phyloP scores from a whole-genome alignment of 2,888 invertebrate species.

The Azorinus chamasolen region DNA sequence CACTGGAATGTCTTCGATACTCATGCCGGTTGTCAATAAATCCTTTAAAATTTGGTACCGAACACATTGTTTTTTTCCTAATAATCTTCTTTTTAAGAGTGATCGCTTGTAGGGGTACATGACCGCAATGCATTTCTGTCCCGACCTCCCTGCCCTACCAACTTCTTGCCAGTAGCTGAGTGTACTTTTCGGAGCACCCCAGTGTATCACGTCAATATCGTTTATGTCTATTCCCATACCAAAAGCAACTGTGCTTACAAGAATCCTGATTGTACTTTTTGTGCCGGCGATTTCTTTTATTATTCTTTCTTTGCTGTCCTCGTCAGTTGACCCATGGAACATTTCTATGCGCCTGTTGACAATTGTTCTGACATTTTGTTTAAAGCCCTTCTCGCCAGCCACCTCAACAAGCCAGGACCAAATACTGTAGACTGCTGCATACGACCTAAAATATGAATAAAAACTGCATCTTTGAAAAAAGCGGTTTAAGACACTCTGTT shows the following conservation, averaged over 20 bases:
- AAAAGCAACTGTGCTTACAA: conserved; percentile 53
- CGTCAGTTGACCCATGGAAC: conserved; percentile 47
- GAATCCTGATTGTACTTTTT: conserved; percentile 20
- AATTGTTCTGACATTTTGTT: not conserved
- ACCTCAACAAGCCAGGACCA: conserved; percentile 17
- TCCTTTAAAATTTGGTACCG: too few species aligned
- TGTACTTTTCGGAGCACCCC: conserved; percentile 31
- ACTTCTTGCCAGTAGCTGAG: conserved; percentile 57
- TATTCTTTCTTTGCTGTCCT: conserved; percentile 34
- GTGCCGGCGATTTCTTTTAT: conserved; percentile 18
- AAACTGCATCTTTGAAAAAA: too few species aligned
- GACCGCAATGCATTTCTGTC: conserved; percentile 1
- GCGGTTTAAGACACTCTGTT: too few species aligned
- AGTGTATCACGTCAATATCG: conserved; percentile 47
- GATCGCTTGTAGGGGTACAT: conserved; percentile 25
- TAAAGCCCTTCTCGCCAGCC: conserved; percentile 1
- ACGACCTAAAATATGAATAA: conserved; percentile 12
- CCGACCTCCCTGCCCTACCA: not conserved
- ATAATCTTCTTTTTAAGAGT: conserved; percentile 8
- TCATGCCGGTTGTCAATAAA: too few species aligned
- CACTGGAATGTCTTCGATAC: too few species aligned
- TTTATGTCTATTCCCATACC: conserved; percentile 58
- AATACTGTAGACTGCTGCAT: conserved; percentile 5
- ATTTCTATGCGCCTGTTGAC: conserved; percentile 33
- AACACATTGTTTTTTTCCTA: too few species aligned